Base-by-base conservation (phyloP, 1,140 invertebrate genomes). In the Bombus superbus region DNA sequence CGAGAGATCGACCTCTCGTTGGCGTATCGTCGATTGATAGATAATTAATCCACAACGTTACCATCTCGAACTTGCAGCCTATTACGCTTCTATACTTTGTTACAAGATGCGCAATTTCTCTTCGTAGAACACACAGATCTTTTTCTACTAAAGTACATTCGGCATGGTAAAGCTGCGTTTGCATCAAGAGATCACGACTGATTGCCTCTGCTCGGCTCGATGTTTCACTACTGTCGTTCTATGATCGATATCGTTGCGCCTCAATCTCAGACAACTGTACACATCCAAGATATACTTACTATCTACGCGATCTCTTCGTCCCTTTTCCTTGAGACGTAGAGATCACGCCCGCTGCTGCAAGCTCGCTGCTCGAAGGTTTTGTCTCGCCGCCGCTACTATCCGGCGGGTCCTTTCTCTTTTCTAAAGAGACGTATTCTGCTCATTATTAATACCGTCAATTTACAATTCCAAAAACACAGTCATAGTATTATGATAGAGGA, bases 381-480 rank as follows among this genome's bases (percentile, higher is more conserved):
- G 97, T 97, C 88, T 98, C 97, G 89, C 96, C 94, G 15, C 89
- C 94, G 88, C 94, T 95, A 77, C 95, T 96, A 92, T 97, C 97
- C 90, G 97, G 97, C 9, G 97, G 97, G 92, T 98, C 98, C 96
- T 98, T 98, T 92, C 98, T 97, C 96, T 98, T 98, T 96, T 98
- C 98, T 97, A 96, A 78, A 95, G 96, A 95, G 92, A 95, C 93
- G 93, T 95, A 95, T 94, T 95, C 94, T 95, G 90, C 83, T 93
- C 83, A 93, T 92, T 94, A 93, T 92, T 90, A 86, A 93, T 92
- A 93, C 71, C 83, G 89, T 42, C 72, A 40, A 53, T 71, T 81
- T 69, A 72, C 32, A 40, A 62, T 53, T 28, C 68, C 57, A 3
- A 18, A 64, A 32, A 32, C n/a, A 66, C n/a, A 18, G 15, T 8